Conservation (phyloP, 2,888 invertebrate species). For the Leucophenga maculata region DNA sequence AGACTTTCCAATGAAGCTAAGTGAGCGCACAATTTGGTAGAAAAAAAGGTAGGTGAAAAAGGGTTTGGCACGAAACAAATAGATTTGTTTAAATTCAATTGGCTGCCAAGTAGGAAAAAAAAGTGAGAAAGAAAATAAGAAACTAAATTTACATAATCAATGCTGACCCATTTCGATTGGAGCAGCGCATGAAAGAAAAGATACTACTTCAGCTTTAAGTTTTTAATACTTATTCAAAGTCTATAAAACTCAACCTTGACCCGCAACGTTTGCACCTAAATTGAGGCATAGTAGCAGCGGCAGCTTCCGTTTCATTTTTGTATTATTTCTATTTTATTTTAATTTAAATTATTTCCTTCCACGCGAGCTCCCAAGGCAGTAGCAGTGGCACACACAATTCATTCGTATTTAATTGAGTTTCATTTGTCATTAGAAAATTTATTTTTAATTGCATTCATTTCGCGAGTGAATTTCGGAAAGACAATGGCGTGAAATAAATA, state of each 20-base stretch:
- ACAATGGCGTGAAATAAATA: conserved; percentile 1
- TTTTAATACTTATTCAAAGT: no score
- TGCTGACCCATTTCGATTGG: not conserved
- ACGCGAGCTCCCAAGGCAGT: not conserved
- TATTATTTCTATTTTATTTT: not conserved
- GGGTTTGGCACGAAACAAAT: not conserved
- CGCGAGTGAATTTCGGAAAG: conserved; percentile 28
- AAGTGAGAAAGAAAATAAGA: not conserved
- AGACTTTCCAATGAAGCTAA: conserved; percentile 5
- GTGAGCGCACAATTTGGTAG: conserved; percentile 11
- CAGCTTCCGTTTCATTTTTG: not conserved
- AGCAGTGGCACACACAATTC: conserved; percentile 3
- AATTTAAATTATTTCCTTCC: conserved; percentile 11
- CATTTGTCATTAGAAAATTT: conserved; percentile 64
- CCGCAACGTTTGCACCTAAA: no score
- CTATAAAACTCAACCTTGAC: no score
- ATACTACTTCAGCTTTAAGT: no score
- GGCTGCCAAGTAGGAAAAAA: not conserved
- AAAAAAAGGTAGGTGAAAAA: not conserved
- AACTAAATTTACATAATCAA: conserved; percentile 17
- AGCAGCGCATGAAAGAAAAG: no score
- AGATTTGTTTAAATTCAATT: conserved; percentile 12
- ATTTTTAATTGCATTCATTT: conserved; percentile 62
- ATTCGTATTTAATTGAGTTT: conserved; percentile 35
- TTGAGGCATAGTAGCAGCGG: no score